Evolutionary conservation across 2,888 invertebrate species (phyloP), one percentile per base, ranked within the genome.

Genomic region (Coleophora deauratella): DNA sequence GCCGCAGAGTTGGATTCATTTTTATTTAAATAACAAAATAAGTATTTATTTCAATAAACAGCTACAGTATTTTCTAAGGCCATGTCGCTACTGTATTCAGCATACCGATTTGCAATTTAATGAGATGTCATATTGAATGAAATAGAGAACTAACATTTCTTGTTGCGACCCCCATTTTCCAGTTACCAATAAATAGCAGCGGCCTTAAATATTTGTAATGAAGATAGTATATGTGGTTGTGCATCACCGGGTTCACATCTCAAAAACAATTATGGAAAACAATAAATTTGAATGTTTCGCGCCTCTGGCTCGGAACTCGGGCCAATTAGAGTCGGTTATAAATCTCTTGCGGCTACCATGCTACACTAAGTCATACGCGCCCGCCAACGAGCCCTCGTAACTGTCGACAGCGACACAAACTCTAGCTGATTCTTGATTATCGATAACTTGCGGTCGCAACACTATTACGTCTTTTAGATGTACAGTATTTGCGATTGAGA

Each of bases 281-380:
- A 72, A 84, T 85, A 82, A 84, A 81, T 84, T 72, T 68, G 59
- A 66, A 65, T 61, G 72, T 73, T 78, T 72, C 67, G 70, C 70
- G 82, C 82, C 84, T 54, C 66, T 73, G 77, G 84, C 81, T 62
- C 66, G 66, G 72, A 70, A 72, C 73, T 71, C 67, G 65, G 74
- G 77, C 79, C 85, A 84, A 85, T 85, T 85, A 84, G 84, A 72
- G 67, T 58, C 72, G 60, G 73, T 73, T 78, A 72, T 84, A 85
- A 85, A 85, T 85, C 84, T 84, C 69, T 52, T 52, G 44, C 53
- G 61, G 84, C 85, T 85, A 82, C 85, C 72, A 77, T 53, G 74
- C 78, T 84, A 82, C 84, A 84, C 85, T 81, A 84, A 84, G 84
- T 84, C 84, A 81, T 80, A 74, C 68, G 61, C 66, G 64, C 61